Conservation (phyloP, 2,888 invertebrate species). For the Hydraecia micacea region DNA sequence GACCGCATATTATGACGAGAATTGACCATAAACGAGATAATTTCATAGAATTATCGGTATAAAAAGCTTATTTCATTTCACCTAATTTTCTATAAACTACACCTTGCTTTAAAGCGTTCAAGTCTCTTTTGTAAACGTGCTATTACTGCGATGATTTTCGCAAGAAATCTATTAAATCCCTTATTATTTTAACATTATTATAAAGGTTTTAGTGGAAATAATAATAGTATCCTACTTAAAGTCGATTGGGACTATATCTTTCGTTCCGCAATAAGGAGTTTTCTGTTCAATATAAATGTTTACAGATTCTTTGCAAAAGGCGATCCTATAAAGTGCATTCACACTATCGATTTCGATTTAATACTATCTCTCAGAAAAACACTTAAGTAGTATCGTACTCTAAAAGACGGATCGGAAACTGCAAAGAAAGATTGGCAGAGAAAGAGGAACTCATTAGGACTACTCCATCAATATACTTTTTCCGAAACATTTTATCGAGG, state of each 20-base stretch:
- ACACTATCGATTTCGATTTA: not conserved
- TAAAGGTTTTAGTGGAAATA: constrained; percentile 20
- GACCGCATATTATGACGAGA: constrained; percentile 41
- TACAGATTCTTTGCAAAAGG: not conserved
- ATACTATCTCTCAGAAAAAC: not conserved
- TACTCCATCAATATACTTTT: constrained; percentile 5
- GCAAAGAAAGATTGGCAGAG: not conserved
- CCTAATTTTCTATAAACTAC: constrained; percentile 52
- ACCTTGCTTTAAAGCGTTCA: constrained; percentile 15
- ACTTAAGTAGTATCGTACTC: not conserved
- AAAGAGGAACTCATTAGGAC: not conserved
- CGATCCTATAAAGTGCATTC: not conserved
- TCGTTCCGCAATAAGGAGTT: not conserved
- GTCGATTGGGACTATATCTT: constrained; percentile 2
- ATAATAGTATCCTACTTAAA: not conserved
- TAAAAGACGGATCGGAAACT: constrained; percentile 3
- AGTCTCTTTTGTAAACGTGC: constrained; percentile 11
- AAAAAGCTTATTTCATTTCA: constrained; percentile 55
- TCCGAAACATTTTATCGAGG: not conserved
- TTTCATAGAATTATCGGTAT: constrained; percentile 54
- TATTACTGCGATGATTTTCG: constrained; percentile 28
- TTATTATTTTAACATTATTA: constrained; percentile 10
- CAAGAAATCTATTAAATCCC: constrained; percentile 20
- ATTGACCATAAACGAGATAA: constrained; percentile 61
- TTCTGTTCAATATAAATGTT: not conserved